Base-by-base conservation (phyloP, 2,797 vertebrate species). In the Huso huso region DNA sequence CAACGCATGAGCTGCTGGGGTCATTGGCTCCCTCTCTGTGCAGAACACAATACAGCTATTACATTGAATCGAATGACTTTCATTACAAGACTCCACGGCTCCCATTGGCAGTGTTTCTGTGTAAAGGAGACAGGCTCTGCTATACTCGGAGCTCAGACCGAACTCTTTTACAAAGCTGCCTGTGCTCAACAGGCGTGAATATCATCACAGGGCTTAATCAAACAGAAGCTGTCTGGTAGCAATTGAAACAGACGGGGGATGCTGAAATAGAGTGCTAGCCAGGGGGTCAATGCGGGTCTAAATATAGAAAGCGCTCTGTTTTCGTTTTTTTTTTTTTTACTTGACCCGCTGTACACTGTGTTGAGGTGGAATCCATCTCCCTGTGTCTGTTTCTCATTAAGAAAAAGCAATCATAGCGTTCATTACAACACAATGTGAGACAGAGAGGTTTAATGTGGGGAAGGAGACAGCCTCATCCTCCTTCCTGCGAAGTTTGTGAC, bases 401-500 rank as follows among this genome's bases (percentile, higher is more conserved):
- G 66, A 62, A 37, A 73, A 74, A 77, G 70, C 74, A 75, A 77
- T 73, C 75, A 70, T 61, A 59, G 58, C 61, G 15, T 75, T 79
- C 72, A 76, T 74, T 79, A 74, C 71, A 37, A 52, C 61, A 66
- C 48, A 60, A 51, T 64, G 51, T 23, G 61, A 72, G 68, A 71
- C 58, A 66, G 72, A 73, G 66, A 51, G 73, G 65, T 68, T 73
- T 64, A 53, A 62, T 73, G 70, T 74, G 53, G 23, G 3, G 60
- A 15, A 51, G 66, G 71, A 69, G 51, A 70, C 66, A 53, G 23
- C 63, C 63, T 65, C 63, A 48, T 66, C 61, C 72, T 59, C 55
- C 52, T 72, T 66, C 52, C 57, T 58, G 70, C 61, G 51, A 70
- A 69, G 66, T 66, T 68, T 53, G 64, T 76, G 75, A 77, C 73